Evolutionary conservation across 2,113 vertebrate genomes (phyloP), one percentile per base, ranked within the genome.

Genomic region (Charina bottae): DNA sequence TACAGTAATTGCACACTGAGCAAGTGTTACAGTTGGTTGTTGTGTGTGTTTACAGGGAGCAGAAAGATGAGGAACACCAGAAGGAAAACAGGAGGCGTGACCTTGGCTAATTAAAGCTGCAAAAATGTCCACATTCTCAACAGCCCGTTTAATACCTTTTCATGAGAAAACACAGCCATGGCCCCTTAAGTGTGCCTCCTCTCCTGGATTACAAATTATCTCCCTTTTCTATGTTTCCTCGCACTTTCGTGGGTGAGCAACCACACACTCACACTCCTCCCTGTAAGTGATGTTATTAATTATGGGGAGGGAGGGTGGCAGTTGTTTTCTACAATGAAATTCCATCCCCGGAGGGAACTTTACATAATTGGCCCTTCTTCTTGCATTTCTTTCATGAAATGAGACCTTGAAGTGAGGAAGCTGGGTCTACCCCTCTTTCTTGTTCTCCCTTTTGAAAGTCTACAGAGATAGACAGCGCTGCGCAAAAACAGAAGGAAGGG

Each of bases 21-120:
- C 92, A 83, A 92, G 72, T 8, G 94, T 94, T 90, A 96, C 93
- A 95, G 94, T 94, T 26, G 4, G 4, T 46, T 54, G 17, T 49
- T 33, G 2, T 26, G 23, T 28, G 13, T 49, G 5, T 85, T 85
- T 85, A 60, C 3, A 15, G 23, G 58, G 42, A 7, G 2, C 1
- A 17, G 42, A 28, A 49, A 4, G 4, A 13, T 6, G 13, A 53
- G 42, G 28, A 62, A 15, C 11, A 49, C 26, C 13, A 49, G 37
- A 46, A 59, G 12, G 56, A 26, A 56, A 33, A 53, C 94, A 94
- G 93, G 95, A 94, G 88, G 96, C 95, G 87, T 96, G 92, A 97
- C 95, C 92, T 93, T 87, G 93, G 92, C 94, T 98, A 96, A 97
- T 94, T 97, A 94, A 94, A 97, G 96, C 92, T 91, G 92, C 97